Base-by-base conservation (phyloP, 1,140 invertebrate genomes). In the Aleiodes sp. region DNA sequence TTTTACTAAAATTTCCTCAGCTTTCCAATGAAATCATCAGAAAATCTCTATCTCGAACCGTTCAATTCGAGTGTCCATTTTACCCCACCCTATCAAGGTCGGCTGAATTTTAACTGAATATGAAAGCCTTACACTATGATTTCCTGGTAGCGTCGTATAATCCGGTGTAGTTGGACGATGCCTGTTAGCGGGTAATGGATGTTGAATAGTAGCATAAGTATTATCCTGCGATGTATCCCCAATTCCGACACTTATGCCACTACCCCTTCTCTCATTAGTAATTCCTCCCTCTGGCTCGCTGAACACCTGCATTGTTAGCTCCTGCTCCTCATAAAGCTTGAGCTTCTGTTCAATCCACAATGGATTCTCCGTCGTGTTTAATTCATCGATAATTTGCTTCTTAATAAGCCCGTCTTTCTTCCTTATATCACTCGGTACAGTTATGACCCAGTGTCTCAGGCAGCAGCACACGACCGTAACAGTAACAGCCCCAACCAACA, bases 331-430 rank as follows among this genome's bases (percentile, higher is more conserved):
- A 78, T 97, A 96, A 0, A 95, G 89, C 78, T 96, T 93, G 14
- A 96, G 85, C 88, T 96, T 96, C 92, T 95, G 94, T 87, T 97
- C 95, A 46, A 96, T 93, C 95, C 95, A 97, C 0, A 97, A 85
- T 0, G 95, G 95, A 89, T 97, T 97, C 83, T 97, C 95, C 0
- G 94, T 97, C 2, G 93, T 95, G 73, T 93, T 92, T 9, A 95
- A 83, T 77, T 95, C 93, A 77, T 95, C 93, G 26, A 95, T 91
- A 39, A 95, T 93, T 70, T 93, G 89, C 68, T 94, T 91, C 64
- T 94, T 92, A 16, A 94, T 94, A n/a, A 95, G 79, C 52, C 92
- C 92, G 76, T 94, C 93, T 65, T 93, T 94, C 68, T 91, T 91
- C 67, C 91, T 90, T 74, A 88, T 86, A 74, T 90, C 88, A 71